These are phyloP conservation scores for Leptobrachium ailaonicum DNA, from an alignment of 2,113 vertebrate genomes.

Conservation along the genomic window DNA sequence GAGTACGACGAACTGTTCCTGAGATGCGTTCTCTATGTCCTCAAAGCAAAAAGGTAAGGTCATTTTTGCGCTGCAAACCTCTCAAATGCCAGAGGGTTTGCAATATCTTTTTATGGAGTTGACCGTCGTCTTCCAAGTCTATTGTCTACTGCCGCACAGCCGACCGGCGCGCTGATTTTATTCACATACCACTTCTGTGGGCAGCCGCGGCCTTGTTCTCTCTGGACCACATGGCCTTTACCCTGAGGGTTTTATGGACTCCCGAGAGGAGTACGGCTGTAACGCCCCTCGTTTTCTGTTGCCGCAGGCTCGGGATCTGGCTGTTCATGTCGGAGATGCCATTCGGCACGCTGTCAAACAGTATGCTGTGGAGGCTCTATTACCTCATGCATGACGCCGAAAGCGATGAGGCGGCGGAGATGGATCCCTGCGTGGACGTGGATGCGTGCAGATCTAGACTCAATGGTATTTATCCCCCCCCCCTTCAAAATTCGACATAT, in stretches of 20 bases:
- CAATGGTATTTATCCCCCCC: slow-evolving; percentile 68
- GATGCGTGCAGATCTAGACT: slow-evolving; percentile 72
- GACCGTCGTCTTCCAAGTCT: too few species aligned
- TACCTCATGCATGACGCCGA: slow-evolving; percentile 91
- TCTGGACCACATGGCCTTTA: too few species aligned
- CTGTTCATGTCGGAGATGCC: slow-evolving; percentile 98
- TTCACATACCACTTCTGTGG: too few species aligned
- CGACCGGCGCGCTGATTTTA: too few species aligned
- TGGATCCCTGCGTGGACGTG: slow-evolving; percentile 61
- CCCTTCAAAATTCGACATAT: too few species aligned
- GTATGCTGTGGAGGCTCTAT: slow-evolving; percentile 94
- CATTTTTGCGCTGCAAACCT: too few species aligned
- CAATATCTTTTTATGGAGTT: too few species aligned
- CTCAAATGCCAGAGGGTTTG: too few species aligned
- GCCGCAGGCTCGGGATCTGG: slow-evolving; percentile 89
- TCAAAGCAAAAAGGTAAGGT: slow-evolving; percentile 90
- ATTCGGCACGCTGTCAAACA: slow-evolving; percentile 85
- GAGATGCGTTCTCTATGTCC: slow-evolving; percentile 86
- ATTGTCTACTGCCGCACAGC: too few species aligned
- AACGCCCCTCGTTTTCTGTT: background rate
- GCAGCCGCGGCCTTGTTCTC: too few species aligned
- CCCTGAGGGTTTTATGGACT: too few species aligned
- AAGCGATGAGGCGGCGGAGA: slow-evolving; percentile 70
- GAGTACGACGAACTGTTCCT: slow-evolving; percentile 95
- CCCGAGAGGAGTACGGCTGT: too few species aligned